Base-by-base conservation (phyloP, 1,140 invertebrate species). In the Aleiodes sp. region DNA sequence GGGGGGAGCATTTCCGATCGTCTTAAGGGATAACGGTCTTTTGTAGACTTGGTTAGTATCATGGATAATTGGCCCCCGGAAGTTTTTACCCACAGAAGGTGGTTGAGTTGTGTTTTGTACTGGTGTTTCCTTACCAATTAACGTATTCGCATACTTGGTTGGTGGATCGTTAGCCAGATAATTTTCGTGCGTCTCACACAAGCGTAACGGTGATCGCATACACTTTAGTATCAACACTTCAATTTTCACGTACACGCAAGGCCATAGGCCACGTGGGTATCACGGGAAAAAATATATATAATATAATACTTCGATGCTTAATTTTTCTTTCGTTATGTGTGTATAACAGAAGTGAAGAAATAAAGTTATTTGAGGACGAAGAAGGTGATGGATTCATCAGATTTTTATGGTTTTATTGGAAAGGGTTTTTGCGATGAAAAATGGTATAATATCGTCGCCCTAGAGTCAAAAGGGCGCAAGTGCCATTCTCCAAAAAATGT, bases 41-140 rank as follows among this genome's bases (percentile, higher is more conserved):
- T 16, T 29, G 28, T 59, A 59, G 26, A 29, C 28, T 31, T 59
- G 56, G 46, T 52, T n/a, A 26, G 24, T 56, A 56, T 56, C 26
- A 31, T 10, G 39, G 57, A 61, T 68, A 68, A 68, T 68, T 61
- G 66, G 37, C 39, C 52, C 28, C 66, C 66, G 66, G 66, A 68
- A 68, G 66, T 68, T 61, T 68, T 68, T 41, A 41, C 56, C 35
- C 46, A 52, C 19, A 35, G 16, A 24, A 67, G 35, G 35, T 67
- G 52, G 33, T 39, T 52, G 46, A n/a, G 19, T 24, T 16, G 21
- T 52, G 46, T 52, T 52, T 52, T 52, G 46, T 12, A 21, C 16
- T 24, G 56, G 65, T 67, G 56, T 67, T 67, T 67, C 57, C 37
- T 68, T 61, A 68, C 66, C 66, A 68, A 68, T 68, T 68, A 68